Conservation (phyloP, 2,797 vertebrate genomes). For the Hoplostethus mediterraneus region DNA sequence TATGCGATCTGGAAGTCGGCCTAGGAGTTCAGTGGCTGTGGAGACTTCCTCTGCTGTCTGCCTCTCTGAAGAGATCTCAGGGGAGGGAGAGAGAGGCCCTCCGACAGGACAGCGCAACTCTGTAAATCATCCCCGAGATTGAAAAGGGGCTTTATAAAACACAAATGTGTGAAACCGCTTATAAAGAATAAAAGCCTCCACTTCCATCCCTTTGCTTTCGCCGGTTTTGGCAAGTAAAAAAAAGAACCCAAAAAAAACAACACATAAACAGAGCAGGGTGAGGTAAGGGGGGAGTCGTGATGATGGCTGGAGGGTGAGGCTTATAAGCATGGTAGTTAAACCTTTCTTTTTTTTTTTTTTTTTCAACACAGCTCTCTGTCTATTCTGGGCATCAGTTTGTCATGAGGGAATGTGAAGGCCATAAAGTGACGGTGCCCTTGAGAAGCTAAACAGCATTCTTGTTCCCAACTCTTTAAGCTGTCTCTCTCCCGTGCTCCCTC, state of each 20-base stretch:
- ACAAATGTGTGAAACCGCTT: constrained; percentile 79
- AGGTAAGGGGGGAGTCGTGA: constrained; percentile 71
- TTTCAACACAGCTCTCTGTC: constrained; percentile 63
- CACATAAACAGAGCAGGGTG: constrained; percentile 69
- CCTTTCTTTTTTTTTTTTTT: background rate
- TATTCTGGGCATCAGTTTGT: constrained; percentile 79
- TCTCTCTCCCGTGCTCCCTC: constrained; percentile 62
- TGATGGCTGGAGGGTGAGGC: constrained; percentile 51
- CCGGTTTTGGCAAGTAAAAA: constrained; percentile 71
- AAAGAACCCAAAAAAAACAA: constrained; percentile 39
- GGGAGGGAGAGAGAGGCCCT: constrained; percentile 48
- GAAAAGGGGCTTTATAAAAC: constrained; percentile 77
- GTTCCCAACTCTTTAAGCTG: constrained; percentile 73
- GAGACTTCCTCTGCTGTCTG: constrained; percentile 71
- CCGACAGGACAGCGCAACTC: constrained; percentile 39
- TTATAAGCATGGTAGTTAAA: constrained; percentile 60
- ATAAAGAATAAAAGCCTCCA: constrained; percentile 63
- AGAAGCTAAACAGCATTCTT: constrained; percentile 76
- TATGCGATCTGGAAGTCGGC: constrained; percentile 55
- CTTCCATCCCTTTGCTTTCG: constrained; percentile 51
- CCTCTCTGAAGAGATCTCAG: constrained; percentile 52
- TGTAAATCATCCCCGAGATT: constrained; percentile 74
- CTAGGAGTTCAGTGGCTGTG: constrained; percentile 48
- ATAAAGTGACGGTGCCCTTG: constrained; percentile 82
- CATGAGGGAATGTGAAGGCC: constrained; percentile 78